Conservation (phyloP, 2,797 vertebrate genomes). For the Tolypeutes matacus region DNA sequence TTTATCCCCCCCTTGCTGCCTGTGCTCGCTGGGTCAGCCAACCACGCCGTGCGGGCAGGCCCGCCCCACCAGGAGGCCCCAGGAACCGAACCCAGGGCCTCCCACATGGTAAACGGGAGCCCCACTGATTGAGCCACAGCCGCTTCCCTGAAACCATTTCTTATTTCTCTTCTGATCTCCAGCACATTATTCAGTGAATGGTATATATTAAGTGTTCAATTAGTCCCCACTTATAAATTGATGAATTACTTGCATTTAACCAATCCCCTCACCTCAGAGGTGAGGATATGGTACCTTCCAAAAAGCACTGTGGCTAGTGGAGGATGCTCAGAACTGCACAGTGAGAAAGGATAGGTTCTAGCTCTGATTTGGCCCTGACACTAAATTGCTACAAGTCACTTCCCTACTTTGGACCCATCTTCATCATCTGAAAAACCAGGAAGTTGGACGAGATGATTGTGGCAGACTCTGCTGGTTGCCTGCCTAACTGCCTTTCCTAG, state of each 20-base stretch:
- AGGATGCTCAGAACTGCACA: neutral
- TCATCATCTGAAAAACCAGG: slow-evolving; percentile 3
- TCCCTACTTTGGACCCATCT: neutral
- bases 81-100: too few relatives aligned
- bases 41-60: too few relatives aligned
- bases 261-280: neutral
- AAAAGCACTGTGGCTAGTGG: neutral
- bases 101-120: too few relatives aligned
- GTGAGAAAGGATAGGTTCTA: neutral
- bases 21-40: too few relatives aligned
- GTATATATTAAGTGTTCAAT: neutral
- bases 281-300: neutral
- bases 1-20: too few relatives aligned
- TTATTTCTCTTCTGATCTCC: neutral
- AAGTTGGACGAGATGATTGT: neutral
- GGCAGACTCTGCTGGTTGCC: neutral
- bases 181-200: neutral
- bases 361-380: neutral
- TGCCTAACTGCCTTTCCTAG: neutral
- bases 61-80: too few relatives aligned
- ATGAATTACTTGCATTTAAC: neutral
- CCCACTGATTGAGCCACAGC: too few relatives aligned
- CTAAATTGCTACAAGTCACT: neutral
- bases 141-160: neutral
- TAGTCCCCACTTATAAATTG: neutral